Percentiles rank a stretch among this genome's conserved stretches.
phyloP scores from a whole-genome alignment of 2,113 vertebrate species.

The Strix aluco region DNA sequence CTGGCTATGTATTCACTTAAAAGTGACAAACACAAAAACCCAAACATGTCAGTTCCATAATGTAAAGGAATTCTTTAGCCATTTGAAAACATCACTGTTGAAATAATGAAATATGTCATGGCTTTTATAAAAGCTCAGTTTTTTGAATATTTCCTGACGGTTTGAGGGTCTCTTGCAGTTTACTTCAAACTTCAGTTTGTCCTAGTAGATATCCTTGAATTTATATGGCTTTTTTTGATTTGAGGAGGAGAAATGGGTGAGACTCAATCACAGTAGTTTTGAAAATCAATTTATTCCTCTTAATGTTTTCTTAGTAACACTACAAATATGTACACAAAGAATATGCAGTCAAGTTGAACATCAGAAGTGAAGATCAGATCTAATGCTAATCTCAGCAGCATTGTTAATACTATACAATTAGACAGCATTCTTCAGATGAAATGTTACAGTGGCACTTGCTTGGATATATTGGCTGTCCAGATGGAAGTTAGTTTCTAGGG shows the following conservation, averaged over 20 bases:
- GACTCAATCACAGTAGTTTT: neutral
- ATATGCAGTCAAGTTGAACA: slow-evolving; percentile 13
- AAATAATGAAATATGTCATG: neutral
- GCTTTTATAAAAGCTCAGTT: neutral
- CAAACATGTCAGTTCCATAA: neutral
- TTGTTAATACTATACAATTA: neutral
- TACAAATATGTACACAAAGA: neutral
- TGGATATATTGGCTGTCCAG: neutral
- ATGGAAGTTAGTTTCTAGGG: neutral
- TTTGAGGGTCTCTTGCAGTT: neutral
- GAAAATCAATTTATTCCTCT: neutral
- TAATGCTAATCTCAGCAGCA: slow-evolving; percentile 2
- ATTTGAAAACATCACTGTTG: neutral
- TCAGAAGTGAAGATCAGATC: neutral
- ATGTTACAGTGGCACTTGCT: neutral
- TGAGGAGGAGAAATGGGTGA: neutral
- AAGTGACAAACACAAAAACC: neutral
- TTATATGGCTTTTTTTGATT: neutral
- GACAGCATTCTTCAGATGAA: slow-evolving; percentile 6
- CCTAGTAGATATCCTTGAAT: neutral
- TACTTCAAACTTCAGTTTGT: neutral
- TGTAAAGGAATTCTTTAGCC: neutral
- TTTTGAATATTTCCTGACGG: neutral
- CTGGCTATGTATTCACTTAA: neutral
- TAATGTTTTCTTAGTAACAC: neutral